Evolutionary conservation across 2,113 vertebrate genomes (phyloP), one percentile per base, ranked within the genome.

Genomic region (Acrocephalus kingi): DNA sequence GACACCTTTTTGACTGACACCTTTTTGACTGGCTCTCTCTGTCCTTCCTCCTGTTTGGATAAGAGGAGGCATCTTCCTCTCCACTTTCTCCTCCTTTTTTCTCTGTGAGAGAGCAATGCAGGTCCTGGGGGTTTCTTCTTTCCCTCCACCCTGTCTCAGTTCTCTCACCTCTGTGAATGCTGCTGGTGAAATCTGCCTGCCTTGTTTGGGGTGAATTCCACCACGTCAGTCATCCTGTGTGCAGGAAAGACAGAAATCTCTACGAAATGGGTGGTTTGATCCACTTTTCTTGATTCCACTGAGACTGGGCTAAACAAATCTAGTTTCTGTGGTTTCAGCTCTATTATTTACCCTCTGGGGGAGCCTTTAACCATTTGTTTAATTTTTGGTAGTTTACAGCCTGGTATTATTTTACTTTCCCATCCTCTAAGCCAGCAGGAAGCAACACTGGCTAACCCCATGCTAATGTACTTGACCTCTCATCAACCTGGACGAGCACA

Each of bases 181-280:
- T 89, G 69, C 41, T 43, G 24, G 5, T 5, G 20, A 52, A 79
- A 56, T 68, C 15, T 81, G 0, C n/a, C 24, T 67, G 28, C n/a
- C 43, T 27, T 19, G 6, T 85, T 79, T 75, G 61, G 35, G 3
- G 15, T 30, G 21, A 68, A n/a, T 76, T 58, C n/a, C 12, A 41
- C 41, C n/a, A 18, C 0, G 0, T 25, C 66, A 31, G 11, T 72
- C 49, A 52, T 52, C 27, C n/a, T 45, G 31, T 4, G 19, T 21
- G 46, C 31, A 45, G 84, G 54, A 45, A 48, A 87, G 43, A 81
- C 51, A 74, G 22, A 83, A 82, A 83, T 76, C 6, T 0, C 28
- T 39, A 1, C 31, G 31, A 79, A 85, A 84, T 52, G 7, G 22
- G 33, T 48, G 48, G 9, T 58, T 93, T 51, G 33, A 45, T 39